Evolutionary conservation across 2,797 vertebrate species (phyloP), one percentile per base, ranked within the genome.

Genomic region (Columba guinea): DNA sequence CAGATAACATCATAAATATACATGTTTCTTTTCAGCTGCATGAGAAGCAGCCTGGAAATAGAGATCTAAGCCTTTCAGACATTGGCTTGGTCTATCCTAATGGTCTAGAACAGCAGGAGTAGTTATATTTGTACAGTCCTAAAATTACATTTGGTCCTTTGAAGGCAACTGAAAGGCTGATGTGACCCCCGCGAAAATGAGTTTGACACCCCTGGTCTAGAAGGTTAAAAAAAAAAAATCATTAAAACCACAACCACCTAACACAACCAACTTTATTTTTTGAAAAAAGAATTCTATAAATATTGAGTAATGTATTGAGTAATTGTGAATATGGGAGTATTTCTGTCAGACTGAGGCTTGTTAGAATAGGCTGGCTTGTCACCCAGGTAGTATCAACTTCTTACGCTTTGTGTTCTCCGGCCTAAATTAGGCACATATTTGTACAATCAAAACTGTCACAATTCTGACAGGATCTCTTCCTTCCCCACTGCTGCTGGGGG

Each of bases 1-100:
- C 74, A 79, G 84, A 70, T 94, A 94, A 53, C 41, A 75, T 94
- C 65, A 78, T 84, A 87, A 90, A 90, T 93, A 84, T 69, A 86
- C 83, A 85, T 5, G 1, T 62, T 94, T 89, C 69, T 86, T 93
- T 95, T 89, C 69, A 95, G 75, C 60, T 92, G 44, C 55, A 26
- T 2, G 3, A 94, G 58, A 55, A 78, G 32, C 51, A 92, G 44
- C 48, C 58, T 60, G 44, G 39, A 82, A 82, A 24, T 21, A 63
- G 81, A 91, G 37, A 86, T 53, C 46, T 73, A 85, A 84, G 41
- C 64, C 55, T 79, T 93, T 76, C 60, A 82, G 44, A 62, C 39
- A 13, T 46, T 71, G 78, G 34, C 53, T 78, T 85, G 52, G 84
- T 91, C n/a, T 85, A 52, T 28, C 11, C 26, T 67, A 82, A 65